A percentile compares a stretch with the other conserved stretches of the same genome.
Conservation (phyloP, 2,113 vertebrate genomes). For the Romanogobio albipinnatus region DNA sequence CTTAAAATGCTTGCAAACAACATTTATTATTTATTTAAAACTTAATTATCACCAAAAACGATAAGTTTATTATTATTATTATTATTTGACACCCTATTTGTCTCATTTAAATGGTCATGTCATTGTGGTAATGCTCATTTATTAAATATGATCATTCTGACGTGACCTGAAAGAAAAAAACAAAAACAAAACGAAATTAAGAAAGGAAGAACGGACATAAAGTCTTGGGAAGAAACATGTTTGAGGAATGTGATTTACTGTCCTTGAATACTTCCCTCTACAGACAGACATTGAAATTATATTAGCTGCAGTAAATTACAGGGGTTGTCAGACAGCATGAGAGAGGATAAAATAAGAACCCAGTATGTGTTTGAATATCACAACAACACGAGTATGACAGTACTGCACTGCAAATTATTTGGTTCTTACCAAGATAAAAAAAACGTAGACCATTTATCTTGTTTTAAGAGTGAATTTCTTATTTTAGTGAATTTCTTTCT, state of each 20-base stretch:
- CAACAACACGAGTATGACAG: background rate
- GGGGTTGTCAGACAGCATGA: background rate
- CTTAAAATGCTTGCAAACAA: background rate
- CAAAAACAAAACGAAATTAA: background rate
- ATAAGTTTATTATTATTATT: background rate
- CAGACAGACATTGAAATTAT: background rate
- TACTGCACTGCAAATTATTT: background rate
- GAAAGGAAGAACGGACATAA: background rate
- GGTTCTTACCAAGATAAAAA: too few species aligned
- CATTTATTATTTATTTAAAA: background rate
- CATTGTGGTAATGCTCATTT: too few species aligned
- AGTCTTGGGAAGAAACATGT: background rate
- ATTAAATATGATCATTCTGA: background rate
- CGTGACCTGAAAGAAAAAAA: background rate
- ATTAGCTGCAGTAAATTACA: slow-evolving; percentile 9
- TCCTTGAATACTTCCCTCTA: background rate
- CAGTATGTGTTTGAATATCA: background rate
- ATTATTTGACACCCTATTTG: background rate
- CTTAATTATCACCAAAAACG: background rate
- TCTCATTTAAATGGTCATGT: background rate
- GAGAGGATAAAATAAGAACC: slow-evolving; percentile 12
- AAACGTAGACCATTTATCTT: too few species aligned
- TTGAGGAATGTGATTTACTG: background rate
- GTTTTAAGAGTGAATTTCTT: too few species aligned
- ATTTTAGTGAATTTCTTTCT: too few species aligned